Conservation (phyloP, 1,140 invertebrate genomes). For the Heliconius nattereri region DNA sequence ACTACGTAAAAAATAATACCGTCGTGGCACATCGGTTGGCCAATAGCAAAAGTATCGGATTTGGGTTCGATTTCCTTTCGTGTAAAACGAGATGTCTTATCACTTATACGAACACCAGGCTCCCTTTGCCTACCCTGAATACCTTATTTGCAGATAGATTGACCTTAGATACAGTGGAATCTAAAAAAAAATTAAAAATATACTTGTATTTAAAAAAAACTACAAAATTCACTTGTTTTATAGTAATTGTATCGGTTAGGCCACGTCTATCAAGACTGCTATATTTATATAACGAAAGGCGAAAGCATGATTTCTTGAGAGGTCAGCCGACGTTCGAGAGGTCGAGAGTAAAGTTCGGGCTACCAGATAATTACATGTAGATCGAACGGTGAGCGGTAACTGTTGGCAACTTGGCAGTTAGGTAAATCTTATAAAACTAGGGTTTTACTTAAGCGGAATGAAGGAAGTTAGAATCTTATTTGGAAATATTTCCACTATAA, state of each 20-base stretch:
- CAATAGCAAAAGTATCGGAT: too few species aligned
- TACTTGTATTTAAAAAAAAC: too few species aligned
- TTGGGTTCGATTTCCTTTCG: too few species aligned
- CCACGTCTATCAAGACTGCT: background rate
- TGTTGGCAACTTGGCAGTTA: background rate
- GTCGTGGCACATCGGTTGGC: too few species aligned
- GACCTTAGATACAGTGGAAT: background rate
- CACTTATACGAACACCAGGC: background rate
- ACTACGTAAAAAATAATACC: too few species aligned
- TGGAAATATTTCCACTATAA: background rate
- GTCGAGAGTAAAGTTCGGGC: conserved; percentile 15
- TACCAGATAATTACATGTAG: conserved; percentile 28
- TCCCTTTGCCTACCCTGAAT: background rate
- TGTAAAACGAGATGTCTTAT: background rate
- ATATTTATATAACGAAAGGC: conserved; percentile 22
- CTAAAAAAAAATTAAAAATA: background rate
- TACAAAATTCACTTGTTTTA: too few species aligned
- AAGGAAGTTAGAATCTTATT: background rate
- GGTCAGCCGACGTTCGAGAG: conserved; percentile 26
- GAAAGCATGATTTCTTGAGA: conserved; percentile 24
- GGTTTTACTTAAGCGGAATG: background rate
- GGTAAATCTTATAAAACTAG: background rate
- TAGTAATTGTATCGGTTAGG: background rate
- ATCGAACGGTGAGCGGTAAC: background rate
- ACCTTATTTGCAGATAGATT: background rate